Percentiles rank a stretch among this genome's conserved stretches.
phyloP scores from a whole-genome alignment of 2,888 invertebrate species.

The Drosophila stalkeri region DNA sequence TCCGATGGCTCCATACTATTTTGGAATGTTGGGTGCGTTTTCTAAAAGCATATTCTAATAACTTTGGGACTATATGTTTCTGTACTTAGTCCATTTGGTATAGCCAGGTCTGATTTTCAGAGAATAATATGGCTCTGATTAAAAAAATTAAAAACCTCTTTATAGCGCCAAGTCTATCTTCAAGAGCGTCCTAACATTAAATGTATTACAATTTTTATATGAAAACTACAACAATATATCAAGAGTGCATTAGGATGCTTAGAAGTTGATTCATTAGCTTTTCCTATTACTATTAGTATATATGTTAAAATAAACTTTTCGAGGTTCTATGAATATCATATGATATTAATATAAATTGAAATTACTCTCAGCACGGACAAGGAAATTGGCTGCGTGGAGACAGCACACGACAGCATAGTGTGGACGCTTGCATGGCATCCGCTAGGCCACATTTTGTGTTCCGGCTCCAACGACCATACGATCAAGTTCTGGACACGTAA shows the following conservation, averaged over 20 bases:
- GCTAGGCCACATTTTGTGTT: conserved; percentile 98
- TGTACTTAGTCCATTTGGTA: background rate
- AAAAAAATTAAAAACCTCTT: too few species aligned
- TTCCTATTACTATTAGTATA: too few species aligned
- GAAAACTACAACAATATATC: too few species aligned
- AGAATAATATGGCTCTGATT: background rate
- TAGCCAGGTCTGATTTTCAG: background rate
- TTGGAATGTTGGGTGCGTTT: conserved; percentile 97
- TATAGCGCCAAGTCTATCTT: too few species aligned
- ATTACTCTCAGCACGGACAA: conserved; percentile 91
- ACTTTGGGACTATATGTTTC: background rate
- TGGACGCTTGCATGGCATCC: conserved; percentile 99
- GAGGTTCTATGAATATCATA: background rate
- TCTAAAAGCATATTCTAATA: background rate
- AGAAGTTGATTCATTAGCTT: too few species aligned
- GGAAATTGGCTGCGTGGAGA: conserved; percentile 98
- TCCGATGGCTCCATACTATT: conserved; percentile 99
- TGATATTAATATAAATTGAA: background rate
- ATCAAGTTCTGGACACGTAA: conserved; percentile 99
- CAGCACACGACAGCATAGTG: conserved; percentile 99
- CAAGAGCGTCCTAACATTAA: too few species aligned
- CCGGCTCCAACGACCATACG: conserved; percentile 99
- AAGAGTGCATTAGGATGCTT: too few species aligned
- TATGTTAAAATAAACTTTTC: background rate
- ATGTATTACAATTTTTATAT: too few species aligned